Evolutionary conservation across 1,140 invertebrate genomes (phyloP), one percentile per base, ranked within the genome.

Genomic region (Penaeus japonicus): DNA sequence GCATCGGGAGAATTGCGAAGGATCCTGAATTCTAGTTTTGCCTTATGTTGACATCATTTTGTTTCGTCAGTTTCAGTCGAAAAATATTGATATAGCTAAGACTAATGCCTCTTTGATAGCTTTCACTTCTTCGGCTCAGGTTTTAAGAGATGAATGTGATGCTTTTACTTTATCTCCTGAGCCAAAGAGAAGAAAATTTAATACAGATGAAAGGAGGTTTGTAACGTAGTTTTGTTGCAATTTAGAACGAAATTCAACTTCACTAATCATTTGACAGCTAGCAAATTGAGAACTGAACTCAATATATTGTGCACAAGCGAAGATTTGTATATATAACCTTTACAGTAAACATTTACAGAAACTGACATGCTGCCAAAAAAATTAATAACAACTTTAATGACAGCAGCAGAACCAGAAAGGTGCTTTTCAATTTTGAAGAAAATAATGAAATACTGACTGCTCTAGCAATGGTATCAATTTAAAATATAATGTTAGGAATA

Each of bases 221-320:
- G 73, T 89, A 84, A 86, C 30, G 79, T 82, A 55, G 65, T 89
- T 89, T 35, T 84, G 24, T 17, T 85, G 65, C 88, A 89, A 75
- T 84, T 47, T 57, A 89, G 82, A 85, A 62, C n/a, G 65, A 84
- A 73, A 55, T 78, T 89, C 35, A 32, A 32, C 35, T 89, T 90
- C 55, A 90, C 84, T 77, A 83, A 86, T 47, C 89, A 90, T 89
- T 54, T 89, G 84, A 84, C 87, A 90, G 89, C 89, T 24, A 87
- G 62, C 79, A 86, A 83, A 78, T 83, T 88, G 39, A 85, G 73
- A 90, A 88, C 79, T 83, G 89, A 90, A 87, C 89, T 88, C 32
- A 79, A n/a, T 1, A 86, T 90, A 12, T 65, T 90, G n/a, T 84
- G 85, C 75, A 62, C 62, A 22, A 90, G 89, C 82, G 22, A 75